These are phyloP conservation scores for Poecilia wingei DNA, from an alignment of 2,797 vertebrate genomes.

Conservation along the genomic window DNA sequence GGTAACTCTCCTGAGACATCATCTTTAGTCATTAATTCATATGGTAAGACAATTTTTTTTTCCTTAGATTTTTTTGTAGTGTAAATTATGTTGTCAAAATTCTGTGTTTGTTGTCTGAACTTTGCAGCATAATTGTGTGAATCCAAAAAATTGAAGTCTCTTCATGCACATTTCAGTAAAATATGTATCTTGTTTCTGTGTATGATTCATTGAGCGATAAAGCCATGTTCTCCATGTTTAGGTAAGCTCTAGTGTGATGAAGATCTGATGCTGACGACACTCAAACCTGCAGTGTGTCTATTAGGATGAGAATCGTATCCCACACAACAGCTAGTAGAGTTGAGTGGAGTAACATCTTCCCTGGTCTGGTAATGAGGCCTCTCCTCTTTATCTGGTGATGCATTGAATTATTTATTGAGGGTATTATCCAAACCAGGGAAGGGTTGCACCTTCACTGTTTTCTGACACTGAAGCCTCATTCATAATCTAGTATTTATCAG, in stretches of 20 bases:
- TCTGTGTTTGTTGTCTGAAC: neutral
- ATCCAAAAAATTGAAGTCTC: neutral
- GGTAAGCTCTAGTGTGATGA: constrained; percentile 8
- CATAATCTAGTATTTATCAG: constrained; percentile 61
- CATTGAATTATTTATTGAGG: constrained; percentile 71
- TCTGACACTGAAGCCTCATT: constrained; percentile 51
- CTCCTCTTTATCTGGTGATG: constrained; percentile 58
- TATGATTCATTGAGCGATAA: constrained; percentile 7
- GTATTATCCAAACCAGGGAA: constrained; percentile 35
- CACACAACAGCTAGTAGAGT: constrained; percentile 47
- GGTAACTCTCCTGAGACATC: constrained; percentile 33
- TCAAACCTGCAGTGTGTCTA: constrained; percentile 13
- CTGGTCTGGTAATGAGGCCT: constrained; percentile 61
- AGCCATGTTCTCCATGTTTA: constrained; percentile 33
- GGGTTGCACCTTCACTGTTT: constrained; percentile 42
- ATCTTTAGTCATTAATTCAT: constrained; percentile 66
- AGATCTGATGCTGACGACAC: constrained; percentile 24
- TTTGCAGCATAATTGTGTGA: neutral
- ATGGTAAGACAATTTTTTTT: constrained; percentile 58
- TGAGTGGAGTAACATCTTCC: constrained; percentile 56
- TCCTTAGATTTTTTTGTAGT: neutral
- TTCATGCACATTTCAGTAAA: neutral
- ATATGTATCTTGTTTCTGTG: neutral
- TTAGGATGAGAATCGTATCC: constrained; percentile 35
- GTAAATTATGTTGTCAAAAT: neutral